phyloP scores from a whole-genome alignment of 2,113 vertebrate genomes.

The Gulo gulo region DNA sequence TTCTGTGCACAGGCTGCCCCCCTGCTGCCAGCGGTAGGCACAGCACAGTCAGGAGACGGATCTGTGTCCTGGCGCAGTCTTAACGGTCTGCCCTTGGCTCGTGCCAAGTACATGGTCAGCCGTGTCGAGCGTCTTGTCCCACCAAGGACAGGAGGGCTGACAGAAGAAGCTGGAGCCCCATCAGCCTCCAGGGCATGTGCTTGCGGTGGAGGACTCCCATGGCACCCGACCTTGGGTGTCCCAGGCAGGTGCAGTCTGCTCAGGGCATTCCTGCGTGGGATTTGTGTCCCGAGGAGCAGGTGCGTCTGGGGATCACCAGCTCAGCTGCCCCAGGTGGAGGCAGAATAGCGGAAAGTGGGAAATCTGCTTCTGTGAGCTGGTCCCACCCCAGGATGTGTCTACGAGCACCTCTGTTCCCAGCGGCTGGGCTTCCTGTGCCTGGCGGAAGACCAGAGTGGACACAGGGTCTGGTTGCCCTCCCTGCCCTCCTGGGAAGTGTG shows the following conservation, averaged over 20 bases:
- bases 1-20: background rate
- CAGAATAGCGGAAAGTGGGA: no score
- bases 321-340: background rate
- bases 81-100: accelerated
- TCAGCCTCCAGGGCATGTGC: accelerated
- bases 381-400: accelerated
- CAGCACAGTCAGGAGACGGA: accelerated
- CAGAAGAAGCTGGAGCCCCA: background rate
- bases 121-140: accelerated
- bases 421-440: accelerated
- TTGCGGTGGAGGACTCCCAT: accelerated
- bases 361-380: background rate
- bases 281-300: background rate
- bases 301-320: accelerated
- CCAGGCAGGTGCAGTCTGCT: background rate
- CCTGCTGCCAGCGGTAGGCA: accelerated
- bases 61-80: accelerated
- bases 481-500: no score
- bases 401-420: accelerated
- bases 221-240: background rate
- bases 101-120: accelerated
- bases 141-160: accelerated
- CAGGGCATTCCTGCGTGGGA: accelerated
- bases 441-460: accelerated
- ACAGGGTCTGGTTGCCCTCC: accelerated